Conservation (phyloP, 2,113 vertebrate genomes). For the Melanotaenia duboulayi region DNA sequence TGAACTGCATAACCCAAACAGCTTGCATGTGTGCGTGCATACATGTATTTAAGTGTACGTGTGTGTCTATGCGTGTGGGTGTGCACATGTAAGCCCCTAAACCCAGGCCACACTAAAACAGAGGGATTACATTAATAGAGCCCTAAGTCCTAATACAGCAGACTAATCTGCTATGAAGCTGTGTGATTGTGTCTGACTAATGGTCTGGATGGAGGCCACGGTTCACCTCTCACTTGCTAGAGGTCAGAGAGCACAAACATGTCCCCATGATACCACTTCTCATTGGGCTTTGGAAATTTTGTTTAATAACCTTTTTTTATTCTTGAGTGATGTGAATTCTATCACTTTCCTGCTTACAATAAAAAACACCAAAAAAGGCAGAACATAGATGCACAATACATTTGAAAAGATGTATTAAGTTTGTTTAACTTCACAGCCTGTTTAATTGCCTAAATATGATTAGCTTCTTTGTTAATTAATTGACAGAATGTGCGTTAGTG, state of each 20-base stretch:
- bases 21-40: conserved; percentile 73
- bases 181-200: conserved; percentile 81
- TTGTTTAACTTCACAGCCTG: conserved; percentile 35
- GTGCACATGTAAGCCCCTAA: conserved; percentile 78
- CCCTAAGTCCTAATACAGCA: conserved; percentile 82
- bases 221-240: conserved; percentile 76
- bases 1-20: conserved; percentile 77
- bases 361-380: not conserved
- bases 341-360: conserved; percentile 14
- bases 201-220: conserved; percentile 76
- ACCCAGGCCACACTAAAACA: conserved; percentile 79
- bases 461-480: conserved; percentile 36
- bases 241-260: conserved; percentile 72
- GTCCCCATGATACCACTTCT: conserved; percentile 45
- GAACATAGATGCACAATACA: not conserved
- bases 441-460: conserved; percentile 43
- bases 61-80: conserved; percentile 60
- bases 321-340: conserved; percentile 14
- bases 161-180: conserved; percentile 83
- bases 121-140: conserved; percentile 85
- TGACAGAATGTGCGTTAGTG: not conserved
- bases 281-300: conserved; percentile 30
- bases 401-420: conserved; percentile 24
- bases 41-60: conserved; percentile 68
- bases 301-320: conserved; percentile 10